A percentile compares a stretch with the other conserved stretches of the same genome.
These are phyloP conservation scores for Smittia aterrima DNA, from an alignment of 2,888 invertebrate species.

Conservation along the genomic window DNA sequence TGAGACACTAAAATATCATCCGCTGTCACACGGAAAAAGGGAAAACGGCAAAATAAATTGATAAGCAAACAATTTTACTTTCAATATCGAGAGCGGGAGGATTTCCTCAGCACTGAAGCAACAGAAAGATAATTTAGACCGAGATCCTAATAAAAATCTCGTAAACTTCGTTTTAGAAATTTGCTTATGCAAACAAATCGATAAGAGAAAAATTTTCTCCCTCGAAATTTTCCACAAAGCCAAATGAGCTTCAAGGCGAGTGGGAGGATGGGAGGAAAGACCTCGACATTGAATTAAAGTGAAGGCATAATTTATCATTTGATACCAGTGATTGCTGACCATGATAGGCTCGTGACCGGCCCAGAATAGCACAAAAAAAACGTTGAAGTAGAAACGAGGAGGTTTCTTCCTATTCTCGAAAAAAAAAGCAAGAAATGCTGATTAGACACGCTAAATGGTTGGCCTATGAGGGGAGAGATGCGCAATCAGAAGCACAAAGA, in stretches of 20 bases:
- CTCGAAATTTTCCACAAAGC: neutral
- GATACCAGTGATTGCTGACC: conserved; percentile 36
- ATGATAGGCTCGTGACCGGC: conserved; percentile 31
- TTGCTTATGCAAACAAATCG: conserved; percentile 37
- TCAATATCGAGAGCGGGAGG: neutral
- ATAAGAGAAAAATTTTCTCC: conserved; percentile 17
- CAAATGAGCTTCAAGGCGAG: neutral
- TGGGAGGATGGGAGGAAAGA: neutral
- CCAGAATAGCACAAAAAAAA: too few relatives aligned
- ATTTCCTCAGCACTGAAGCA: neutral
- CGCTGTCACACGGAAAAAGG: neutral
- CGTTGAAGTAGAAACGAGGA: neutral
- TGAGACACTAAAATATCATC: too few relatives aligned
- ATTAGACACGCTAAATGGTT: conserved; percentile 35
- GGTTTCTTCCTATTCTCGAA: neutral
- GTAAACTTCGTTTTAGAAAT: conserved; percentile 23
- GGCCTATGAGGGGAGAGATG: neutral
- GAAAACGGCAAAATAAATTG: conserved; percentile 22
- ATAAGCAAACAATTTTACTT: conserved; percentile 28
- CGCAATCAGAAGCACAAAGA: conserved; percentile 14
- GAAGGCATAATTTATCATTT: conserved; percentile 31
- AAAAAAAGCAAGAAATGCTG: conserved; percentile 24
- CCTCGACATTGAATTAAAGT: conserved; percentile 15
- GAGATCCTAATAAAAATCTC: conserved; percentile 36
- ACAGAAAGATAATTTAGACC: conserved; percentile 4